Base-by-base conservation (phyloP, 1,140 invertebrate genomes). In the Tenebrio molitor region DNA sequence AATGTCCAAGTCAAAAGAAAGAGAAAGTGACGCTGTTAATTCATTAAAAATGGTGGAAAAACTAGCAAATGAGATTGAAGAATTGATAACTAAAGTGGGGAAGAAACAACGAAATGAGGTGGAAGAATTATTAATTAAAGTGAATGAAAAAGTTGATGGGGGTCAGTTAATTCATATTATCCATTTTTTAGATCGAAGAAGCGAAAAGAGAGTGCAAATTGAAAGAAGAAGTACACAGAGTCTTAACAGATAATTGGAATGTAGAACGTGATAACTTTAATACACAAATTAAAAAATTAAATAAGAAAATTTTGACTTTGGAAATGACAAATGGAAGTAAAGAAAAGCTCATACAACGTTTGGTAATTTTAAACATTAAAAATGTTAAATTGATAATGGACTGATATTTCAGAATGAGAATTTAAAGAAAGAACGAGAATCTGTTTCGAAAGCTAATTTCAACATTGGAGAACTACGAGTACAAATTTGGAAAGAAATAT, bases 41-140 rank as follows among this genome's bases (percentile, higher is more conserved):
- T 89, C 88, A 81, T 84, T 84, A 42, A 89, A 87, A 75, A 85
- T 86, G 72, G 84, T 82, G 42, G 89, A 91, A 76, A 88, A 86
- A 79, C 80, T 84, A 8, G 86, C 87, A 64, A 90, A 89, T 81
- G 88, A 89, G 69, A 85, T n/a, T n/a, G n/a, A n/a, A n/a, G n/a
- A n/a, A n/a, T n/a, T n/a, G n/a, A n/a, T n/a, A n/a, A n/a, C n/a
- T n/a, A n/a, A n/a, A n/a, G n/a, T n/a, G n/a, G n/a, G n/a, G n/a
- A n/a, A n/a, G n/a, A n/a, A n/a, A n/a, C n/a, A n/a, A n/a, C n/a
- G n/a, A n/a, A n/a, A n/a, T n/a, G n/a, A 87, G 77, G 85, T 89
- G 19, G 77, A 85, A 23, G 87, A 88, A 80, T 81, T 89, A 74
- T 87, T 89, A 81, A 87, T 86, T 84, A 87, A 89, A 83, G 87